These are phyloP conservation scores for Peucedramus taeniatus DNA, from an alignment of 2,113 vertebrate species.

Conservation along the genomic window DNA sequence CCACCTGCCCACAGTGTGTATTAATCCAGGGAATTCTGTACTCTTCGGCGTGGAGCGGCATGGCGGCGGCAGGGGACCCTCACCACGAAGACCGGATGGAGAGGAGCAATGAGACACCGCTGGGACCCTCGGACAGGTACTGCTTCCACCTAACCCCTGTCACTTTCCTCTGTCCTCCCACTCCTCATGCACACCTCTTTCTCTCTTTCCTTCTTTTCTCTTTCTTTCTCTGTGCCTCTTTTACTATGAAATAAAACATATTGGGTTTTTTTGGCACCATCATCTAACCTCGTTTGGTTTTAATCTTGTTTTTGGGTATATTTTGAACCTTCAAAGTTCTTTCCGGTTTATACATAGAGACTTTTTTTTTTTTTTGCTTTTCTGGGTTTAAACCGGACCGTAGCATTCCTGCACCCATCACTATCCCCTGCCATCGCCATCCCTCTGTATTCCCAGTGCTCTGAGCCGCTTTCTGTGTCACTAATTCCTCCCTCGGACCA, in stretches of 20 bases:
- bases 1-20: background rate
- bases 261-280: background rate
- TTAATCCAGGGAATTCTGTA: too few species aligned
- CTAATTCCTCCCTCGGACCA: background rate
- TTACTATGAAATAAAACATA: background rate
- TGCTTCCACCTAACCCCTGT: background rate
- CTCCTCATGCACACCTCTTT: background rate
- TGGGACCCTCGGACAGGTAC: too few species aligned
- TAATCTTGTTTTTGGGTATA: background rate
- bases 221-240: background rate
- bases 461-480: background rate
- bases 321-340: background rate
- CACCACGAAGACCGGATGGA: background rate
- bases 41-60: background rate
- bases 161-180: background rate
- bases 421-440: background rate
- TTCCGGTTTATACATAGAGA: background rate
- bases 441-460: background rate
- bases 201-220: background rate
- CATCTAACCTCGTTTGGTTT: background rate
- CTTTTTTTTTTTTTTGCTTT: background rate
- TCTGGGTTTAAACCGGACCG: background rate
- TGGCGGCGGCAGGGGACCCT: background rate
- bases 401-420: background rate
- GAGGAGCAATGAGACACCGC: background rate